Evolutionary conservation across 2,113 vertebrate genomes (phyloP).

Genomic region (Haliaeetus leucogaster): DNA sequence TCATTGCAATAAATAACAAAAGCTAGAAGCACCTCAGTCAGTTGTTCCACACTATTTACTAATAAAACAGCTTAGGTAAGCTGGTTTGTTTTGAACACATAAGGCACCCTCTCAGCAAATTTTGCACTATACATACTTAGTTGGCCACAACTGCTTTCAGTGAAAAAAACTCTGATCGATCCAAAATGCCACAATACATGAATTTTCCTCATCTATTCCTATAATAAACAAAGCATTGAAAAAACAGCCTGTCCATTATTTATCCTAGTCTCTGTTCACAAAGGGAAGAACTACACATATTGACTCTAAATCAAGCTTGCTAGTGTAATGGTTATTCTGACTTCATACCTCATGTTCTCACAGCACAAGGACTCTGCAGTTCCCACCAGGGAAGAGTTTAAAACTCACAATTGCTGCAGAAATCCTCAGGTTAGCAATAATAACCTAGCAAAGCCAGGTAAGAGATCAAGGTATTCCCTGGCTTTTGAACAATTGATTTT

Average conservation of each 20-base stretch:
- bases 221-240: background rate
- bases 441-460: background rate
- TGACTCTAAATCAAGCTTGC: background rate
- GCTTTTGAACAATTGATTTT: background rate
- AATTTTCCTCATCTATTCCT: background rate
- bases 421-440: background rate
- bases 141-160: background rate
- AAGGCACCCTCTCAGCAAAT: background rate
- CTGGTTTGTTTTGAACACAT: background rate
- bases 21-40: background rate
- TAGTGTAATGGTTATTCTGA: background rate
- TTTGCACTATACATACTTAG: background rate
- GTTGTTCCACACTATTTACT: background rate
- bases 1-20: background rate
- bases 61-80: background rate
- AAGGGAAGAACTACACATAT: background rate
- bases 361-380: background rate
- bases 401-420: background rate
- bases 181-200: background rate
- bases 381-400: background rate
- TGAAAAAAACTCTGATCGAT: background rate
- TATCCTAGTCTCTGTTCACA: background rate
- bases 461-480: background rate
- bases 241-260: background rate
- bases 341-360: background rate